A percentile compares a stretch with the other conserved stretches of the same genome.
Evolutionary conservation across 2,113 vertebrate genomes (phyloP).

Genomic region (Hylia prasina): DNA sequence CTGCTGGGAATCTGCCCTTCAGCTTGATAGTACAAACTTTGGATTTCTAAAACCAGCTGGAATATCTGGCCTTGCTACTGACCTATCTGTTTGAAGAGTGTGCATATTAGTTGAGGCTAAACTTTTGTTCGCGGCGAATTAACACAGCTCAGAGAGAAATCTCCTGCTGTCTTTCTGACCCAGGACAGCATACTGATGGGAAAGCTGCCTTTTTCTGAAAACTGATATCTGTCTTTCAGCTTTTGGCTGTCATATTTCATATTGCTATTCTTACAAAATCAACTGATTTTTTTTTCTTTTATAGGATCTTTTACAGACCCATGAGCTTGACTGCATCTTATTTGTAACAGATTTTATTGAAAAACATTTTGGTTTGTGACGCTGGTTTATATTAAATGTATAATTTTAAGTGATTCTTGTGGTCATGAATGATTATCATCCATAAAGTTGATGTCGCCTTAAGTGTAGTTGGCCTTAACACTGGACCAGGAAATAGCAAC

Average conservation of each 20-base stretch:
- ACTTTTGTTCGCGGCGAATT: background rate
- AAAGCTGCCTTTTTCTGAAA: background rate
- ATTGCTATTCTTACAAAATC: background rate
- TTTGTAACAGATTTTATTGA: background rate
- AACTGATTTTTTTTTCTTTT: background rate
- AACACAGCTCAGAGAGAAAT: background rate
- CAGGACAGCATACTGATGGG: background rate
- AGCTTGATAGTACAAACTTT: background rate
- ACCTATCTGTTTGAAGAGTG: background rate
- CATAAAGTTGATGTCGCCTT: background rate
- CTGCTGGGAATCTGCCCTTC: background rate
- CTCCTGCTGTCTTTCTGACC: background rate
- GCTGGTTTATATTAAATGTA: background rate
- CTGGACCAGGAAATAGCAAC: background rate
- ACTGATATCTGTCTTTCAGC: background rate
- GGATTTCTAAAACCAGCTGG: background rate
- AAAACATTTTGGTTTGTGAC: background rate
- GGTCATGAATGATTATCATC: background rate
- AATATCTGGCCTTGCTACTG: background rate
- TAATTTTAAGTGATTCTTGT: background rate
- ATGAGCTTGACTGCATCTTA: background rate
- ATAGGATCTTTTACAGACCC: background rate
- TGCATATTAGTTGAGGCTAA: background rate
- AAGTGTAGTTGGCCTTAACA: background rate
- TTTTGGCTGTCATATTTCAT: background rate